A percentile compares a stretch with the other conserved stretches of the same genome.
Conservation (phyloP, 2,888 invertebrate genomes). For the Papilio protenor region DNA sequence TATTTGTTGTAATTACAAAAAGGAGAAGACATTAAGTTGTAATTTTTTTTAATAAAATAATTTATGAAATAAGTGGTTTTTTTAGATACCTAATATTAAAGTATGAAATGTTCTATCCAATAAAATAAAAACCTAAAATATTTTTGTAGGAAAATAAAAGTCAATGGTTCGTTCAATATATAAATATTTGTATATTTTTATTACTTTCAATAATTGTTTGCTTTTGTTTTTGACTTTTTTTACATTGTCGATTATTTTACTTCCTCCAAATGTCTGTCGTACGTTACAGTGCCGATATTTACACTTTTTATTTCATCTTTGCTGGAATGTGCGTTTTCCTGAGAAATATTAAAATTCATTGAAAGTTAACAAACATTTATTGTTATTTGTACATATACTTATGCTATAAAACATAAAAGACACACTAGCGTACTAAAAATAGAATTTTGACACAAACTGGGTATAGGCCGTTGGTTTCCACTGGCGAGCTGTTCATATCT, state of each 20-base stretch:
- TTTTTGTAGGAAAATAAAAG: constrained; percentile 31
- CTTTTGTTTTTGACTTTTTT: constrained; percentile 33
- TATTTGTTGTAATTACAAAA: neutral
- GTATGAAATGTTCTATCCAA: no score
- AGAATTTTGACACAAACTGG: no score
- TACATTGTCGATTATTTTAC: constrained; percentile 62
- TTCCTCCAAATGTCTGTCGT: constrained; percentile 78
- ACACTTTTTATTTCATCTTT: constrained; percentile 80
- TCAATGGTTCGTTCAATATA: constrained; percentile 19
- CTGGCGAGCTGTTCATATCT: no score
- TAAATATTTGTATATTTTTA: constrained; percentile 45
- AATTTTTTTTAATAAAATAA: constrained; percentile 22
- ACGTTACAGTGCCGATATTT: constrained; percentile 77
- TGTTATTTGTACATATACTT: neutral
- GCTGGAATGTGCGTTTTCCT: constrained; percentile 70
- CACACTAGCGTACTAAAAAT: neutral
- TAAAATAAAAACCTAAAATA: neutral
- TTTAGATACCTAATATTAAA: no score
- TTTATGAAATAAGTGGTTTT: neutral
- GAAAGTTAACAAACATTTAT: neutral
- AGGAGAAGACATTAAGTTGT: neutral
- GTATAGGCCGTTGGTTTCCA: no score
- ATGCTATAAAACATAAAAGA: neutral
- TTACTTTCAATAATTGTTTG: constrained; percentile 41
- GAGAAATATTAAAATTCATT: constrained; percentile 49